phyloP scores from a whole-genome alignment of 2,797 vertebrate genomes.

The Hozukius guyotensis region DNA sequence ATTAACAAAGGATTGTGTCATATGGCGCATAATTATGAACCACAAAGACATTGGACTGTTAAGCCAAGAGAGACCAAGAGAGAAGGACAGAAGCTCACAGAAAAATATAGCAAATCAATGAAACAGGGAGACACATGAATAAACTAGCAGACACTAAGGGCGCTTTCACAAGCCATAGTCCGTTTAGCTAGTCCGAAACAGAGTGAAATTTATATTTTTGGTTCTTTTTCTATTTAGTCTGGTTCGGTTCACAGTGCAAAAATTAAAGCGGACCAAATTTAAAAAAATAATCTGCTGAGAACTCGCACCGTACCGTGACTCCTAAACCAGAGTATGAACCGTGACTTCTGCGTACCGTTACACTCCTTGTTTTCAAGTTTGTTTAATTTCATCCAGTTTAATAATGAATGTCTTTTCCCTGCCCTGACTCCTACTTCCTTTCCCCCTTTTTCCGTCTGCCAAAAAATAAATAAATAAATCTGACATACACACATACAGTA shows the following conservation, averaged over 20 bases:
- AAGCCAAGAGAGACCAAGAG: conserved; percentile 1
- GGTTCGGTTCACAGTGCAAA: too few species aligned
- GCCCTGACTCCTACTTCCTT: neutral
- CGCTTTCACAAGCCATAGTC: too few species aligned
- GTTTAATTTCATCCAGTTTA: neutral
- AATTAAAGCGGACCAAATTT: too few species aligned
- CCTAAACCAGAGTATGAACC: neutral
- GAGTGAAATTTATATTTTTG: too few species aligned
- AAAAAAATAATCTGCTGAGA: too few species aligned
- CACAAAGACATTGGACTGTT: conserved; percentile 12
- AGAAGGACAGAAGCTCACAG: neutral
- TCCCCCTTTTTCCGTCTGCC: neutral
- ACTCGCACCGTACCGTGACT: too few species aligned
- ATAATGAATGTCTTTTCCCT: neutral
- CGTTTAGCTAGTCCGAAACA: too few species aligned
- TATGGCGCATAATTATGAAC: conserved; percentile 21
- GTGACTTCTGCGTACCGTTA: neutral
- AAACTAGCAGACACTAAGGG: neutral
- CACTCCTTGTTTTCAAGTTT: neutral
- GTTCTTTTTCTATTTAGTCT: too few species aligned
- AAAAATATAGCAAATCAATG: neutral
- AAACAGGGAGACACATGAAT: neutral
- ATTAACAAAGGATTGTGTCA: conserved; percentile 48
- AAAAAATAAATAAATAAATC: neutral
- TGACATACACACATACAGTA: neutral